A percentile compares a stretch with the other conserved stretches of the same genome.
These are phyloP conservation scores for Stictocephala bisonia DNA, from an alignment of 2,888 invertebrate genomes.

Conservation along the genomic window DNA sequence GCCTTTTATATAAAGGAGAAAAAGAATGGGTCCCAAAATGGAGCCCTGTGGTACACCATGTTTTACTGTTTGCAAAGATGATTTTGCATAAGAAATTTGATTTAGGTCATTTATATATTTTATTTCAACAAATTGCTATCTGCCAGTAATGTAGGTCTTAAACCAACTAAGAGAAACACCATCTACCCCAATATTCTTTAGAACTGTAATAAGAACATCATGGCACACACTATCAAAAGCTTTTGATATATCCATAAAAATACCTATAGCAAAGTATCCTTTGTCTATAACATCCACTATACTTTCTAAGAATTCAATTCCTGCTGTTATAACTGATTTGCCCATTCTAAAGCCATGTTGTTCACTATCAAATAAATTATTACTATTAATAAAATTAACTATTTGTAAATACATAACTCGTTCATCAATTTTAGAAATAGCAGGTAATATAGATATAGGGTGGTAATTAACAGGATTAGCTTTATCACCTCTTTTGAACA, in stretches of 20 bases:
- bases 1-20: no score
- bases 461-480: no score
- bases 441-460: background rate
- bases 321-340: background rate
- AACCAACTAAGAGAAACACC: background rate
- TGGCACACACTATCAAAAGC: no score
- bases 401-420: background rate
- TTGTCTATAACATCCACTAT: background rate
- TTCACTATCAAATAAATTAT: background rate
- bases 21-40: no score
- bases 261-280: background rate
- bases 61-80: background rate
- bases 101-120: background rate
- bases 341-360: background rate
- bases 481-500: no score
- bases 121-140: background rate
- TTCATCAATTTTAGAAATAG: background rate
- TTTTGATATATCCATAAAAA: no score
- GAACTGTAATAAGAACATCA: background rate
- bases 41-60: no score
- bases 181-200: background rate
- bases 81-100: background rate
- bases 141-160: background rate
- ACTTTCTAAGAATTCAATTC: no score
- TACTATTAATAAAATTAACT: background rate